Evolutionary conservation across 2,888 invertebrate species (phyloP).

Genomic region (Troilus luridus): DNA sequence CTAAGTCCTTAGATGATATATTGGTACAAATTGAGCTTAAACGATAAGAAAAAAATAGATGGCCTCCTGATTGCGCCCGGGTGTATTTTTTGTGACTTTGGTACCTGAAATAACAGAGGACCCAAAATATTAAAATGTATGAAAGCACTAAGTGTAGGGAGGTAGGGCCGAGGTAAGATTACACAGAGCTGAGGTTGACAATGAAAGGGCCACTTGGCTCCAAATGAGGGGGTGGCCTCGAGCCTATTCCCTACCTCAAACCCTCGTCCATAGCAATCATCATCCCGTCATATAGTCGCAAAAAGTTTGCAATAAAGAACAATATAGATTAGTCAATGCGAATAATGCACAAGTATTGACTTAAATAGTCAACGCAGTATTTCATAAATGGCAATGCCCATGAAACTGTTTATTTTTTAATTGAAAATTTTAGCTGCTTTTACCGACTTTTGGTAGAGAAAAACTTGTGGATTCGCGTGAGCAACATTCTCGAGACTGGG

Average conservation of each 20-base stretch:
- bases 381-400: too few species aligned
- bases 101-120: not conserved
- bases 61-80: not conserved
- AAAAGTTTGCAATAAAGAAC: too few species aligned
- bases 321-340: too few species aligned
- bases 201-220: not conserved
- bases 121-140: constrained; percentile 34
- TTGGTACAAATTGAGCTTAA: constrained; percentile 6
- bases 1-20: not conserved
- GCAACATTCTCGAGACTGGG: too few species aligned
- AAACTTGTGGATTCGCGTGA: too few species aligned
- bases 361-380: too few species aligned
- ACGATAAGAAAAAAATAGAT: not conserved
- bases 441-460: too few species aligned
- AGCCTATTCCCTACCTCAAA: not conserved
- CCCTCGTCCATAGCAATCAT: not conserved
- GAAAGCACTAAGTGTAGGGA: not conserved
- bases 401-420: too few species aligned
- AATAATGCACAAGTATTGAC: too few species aligned
- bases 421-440: too few species aligned
- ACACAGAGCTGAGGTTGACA: not conserved
- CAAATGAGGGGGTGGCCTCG: not conserved
- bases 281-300: too few species aligned
- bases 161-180: not conserved
- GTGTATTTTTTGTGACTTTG: not conserved